A percentile compares a stretch with the other conserved stretches of the same genome.
Evolutionary conservation across 2,888 invertebrate species (phyloP).

Genomic region (Agrochola macilenta): DNA sequence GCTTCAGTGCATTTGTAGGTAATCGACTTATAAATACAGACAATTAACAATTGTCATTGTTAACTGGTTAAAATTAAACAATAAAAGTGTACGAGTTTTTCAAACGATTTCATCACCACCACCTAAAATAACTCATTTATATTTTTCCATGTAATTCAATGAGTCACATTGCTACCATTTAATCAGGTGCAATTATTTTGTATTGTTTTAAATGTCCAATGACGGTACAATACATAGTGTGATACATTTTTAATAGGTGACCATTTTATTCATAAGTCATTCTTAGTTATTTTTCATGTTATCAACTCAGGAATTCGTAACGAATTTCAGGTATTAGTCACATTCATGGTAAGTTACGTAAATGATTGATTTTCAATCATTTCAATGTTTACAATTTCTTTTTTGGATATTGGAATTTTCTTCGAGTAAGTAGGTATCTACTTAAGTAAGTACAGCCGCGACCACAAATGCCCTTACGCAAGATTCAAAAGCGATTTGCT

Average conservation of each 20-base stretch:
- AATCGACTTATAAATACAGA: constrained; percentile 4
- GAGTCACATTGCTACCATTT: constrained; percentile 45
- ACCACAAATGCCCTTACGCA: background rate
- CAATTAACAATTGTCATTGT: constrained; percentile 32
- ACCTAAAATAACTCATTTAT: constrained; percentile 17
- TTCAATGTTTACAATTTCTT: constrained; percentile 1
- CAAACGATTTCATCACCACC: constrained; percentile 26
- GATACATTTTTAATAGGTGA: constrained; percentile 14
- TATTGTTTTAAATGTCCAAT: constrained; percentile 34
- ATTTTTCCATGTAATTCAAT: constrained; percentile 29
- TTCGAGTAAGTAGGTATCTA: background rate
- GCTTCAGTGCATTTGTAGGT: constrained; percentile 11
- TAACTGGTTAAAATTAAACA: constrained; percentile 16
- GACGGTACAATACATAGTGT: constrained; percentile 15
- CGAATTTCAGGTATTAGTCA: constrained; percentile 56
- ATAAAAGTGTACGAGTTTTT: constrained; percentile 4
- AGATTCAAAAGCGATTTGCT: background rate
- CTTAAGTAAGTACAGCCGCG: background rate
- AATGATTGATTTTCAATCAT: constrained; percentile 18
- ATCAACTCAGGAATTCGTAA: constrained; percentile 56
- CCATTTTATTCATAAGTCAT: constrained; percentile 11
- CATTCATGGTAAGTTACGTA: constrained; percentile 41
- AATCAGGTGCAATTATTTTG: constrained; percentile 43
- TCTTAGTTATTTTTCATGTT: constrained; percentile 21
- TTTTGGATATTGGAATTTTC: background rate